Percentiles rank a stretch among this genome's conserved stretches.
Conservation (phyloP, 23 tunicate species). For the Ascidia mentula region DNA sequence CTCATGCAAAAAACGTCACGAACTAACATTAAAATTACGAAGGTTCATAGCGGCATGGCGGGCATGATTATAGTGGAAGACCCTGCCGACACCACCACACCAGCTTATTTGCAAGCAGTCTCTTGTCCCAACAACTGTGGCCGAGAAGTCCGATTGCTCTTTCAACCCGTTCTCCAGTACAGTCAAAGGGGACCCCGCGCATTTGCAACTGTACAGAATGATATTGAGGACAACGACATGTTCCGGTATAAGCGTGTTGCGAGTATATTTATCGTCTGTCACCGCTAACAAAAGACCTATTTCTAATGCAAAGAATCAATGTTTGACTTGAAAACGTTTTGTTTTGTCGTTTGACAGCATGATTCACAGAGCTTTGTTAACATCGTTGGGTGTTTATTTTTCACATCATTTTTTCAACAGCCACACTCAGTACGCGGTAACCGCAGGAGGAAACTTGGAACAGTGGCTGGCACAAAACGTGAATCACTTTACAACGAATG, state of each 20-base stretch:
- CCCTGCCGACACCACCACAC: slow-evolving; percentile 2
- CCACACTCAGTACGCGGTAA: too few relatives aligned
- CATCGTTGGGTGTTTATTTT: too few relatives aligned
- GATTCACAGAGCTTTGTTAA: too few relatives aligned
- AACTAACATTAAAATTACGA: too few relatives aligned
- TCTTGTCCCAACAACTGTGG: slow-evolving; percentile 41
- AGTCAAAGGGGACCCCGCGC: slow-evolving; percentile 27
- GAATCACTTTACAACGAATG: slow-evolving; percentile 65
- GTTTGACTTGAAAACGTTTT: too few relatives aligned
- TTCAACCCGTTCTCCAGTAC: slow-evolving; percentile 33
- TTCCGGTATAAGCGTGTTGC: too few relatives aligned
- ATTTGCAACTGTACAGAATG: slow-evolving; percentile 36
- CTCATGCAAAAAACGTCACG: too few relatives aligned
- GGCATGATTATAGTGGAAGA: slow-evolving; percentile 76
- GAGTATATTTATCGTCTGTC: too few relatives aligned
- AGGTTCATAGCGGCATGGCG: slow-evolving; percentile 73
- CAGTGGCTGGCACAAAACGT: slow-evolving; percentile 35
- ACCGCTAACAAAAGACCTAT: too few relatives aligned
- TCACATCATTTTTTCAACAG: too few relatives aligned
- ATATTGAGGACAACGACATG: slow-evolving; percentile 32
- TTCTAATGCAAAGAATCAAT: too few relatives aligned
- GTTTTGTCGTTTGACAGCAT: too few relatives aligned
- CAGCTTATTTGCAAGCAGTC: slow-evolving; percentile 12
- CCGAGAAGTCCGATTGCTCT: slow-evolving; percentile 21
- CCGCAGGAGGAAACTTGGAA: slow-evolving; percentile 23